Base-by-base conservation (phyloP, 2,113 vertebrate species). In the Gavia stellata region DNA sequence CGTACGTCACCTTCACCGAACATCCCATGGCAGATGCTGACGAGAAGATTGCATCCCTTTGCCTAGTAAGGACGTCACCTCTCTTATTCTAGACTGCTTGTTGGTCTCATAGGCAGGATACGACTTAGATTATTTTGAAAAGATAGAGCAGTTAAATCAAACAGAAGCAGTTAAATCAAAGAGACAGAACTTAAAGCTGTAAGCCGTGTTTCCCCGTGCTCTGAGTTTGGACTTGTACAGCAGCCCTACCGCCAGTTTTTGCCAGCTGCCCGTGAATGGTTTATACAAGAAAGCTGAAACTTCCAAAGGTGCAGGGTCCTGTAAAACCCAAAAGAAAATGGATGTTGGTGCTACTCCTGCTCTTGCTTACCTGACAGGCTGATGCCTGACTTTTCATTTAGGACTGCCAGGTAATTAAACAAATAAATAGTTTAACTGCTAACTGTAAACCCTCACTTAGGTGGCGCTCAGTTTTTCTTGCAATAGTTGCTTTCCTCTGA, bases 21-120 rank as follows among this genome's bases (percentile, higher is more conserved):
- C 99, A 99, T 53, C 98, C 99, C 0, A 99, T 99, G 99, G 98
- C 99, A 2, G 98, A 97, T 0, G 98, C 98, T 3, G 99, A 99
- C 0, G 99, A 99, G 96, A 99, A 99, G 96, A 98, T 99, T 2
- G 98, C 98, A 0, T 98, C 99, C 17, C 98, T 99, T 34, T 99
- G 99, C 96, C 99, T 99, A 68, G 99, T 99, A 97, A 93, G 97
- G 63, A 31, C 4, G 0, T 21, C 26, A 3, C 18, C 12, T 52
- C 36, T 42, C 12, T 31, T 62, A 1, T 66, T 40, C 70, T 29
- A 29, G 6, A 1, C 4, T 26, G 9, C 56, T 14, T 19, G 10
- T 13, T n/a, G 26, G 23, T 44, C 31, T 42, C 8, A 0, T 2
- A 17, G 40, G 53, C 15, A 50, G 34, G 55, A 17, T 7, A 21